These are phyloP conservation scores for Chlamydotis undulata DNA, from an alignment of 2,113 vertebrate genomes.

Conservation along the genomic window DNA sequence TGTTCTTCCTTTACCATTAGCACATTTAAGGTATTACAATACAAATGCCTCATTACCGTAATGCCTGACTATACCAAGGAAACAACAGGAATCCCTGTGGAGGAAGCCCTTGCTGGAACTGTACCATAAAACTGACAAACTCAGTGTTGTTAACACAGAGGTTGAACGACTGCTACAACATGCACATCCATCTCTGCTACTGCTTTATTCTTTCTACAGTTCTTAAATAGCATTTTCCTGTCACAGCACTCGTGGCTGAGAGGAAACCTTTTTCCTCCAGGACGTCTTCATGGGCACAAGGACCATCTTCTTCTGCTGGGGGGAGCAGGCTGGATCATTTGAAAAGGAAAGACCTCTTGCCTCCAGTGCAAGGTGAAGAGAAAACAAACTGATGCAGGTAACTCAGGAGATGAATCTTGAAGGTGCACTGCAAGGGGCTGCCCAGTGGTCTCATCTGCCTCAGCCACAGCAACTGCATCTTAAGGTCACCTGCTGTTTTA, in stretches of 20 bases:
- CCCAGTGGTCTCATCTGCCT: not conserved
- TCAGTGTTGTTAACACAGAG: fast-evolving
- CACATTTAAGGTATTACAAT: not conserved
- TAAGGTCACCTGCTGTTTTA: not conserved
- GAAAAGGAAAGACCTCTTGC: not conserved
- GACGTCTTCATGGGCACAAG: not conserved
- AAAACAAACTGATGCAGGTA: not conserved
- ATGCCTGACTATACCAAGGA: not conserved
- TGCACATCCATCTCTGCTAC: not conserved
- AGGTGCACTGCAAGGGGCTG: not conserved
- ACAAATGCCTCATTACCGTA: not conserved
- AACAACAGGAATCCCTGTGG: not conserved
- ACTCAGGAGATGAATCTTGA: not conserved
- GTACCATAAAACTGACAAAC: not conserved
- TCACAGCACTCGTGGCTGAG: not conserved
- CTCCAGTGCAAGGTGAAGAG: not conserved
- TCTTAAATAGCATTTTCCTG: not conserved
- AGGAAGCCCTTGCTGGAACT: not conserved
- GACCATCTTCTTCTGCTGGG: fast-evolving
- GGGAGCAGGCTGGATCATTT: not conserved
- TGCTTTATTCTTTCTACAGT: not conserved
- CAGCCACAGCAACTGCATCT: not conserved
- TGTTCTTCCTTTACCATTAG: not conserved
- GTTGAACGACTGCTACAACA: not conserved
- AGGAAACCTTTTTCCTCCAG: not conserved